phyloP scores from a whole-genome alignment of 2,888 invertebrate genomes.

The Nowickia ferox region DNA sequence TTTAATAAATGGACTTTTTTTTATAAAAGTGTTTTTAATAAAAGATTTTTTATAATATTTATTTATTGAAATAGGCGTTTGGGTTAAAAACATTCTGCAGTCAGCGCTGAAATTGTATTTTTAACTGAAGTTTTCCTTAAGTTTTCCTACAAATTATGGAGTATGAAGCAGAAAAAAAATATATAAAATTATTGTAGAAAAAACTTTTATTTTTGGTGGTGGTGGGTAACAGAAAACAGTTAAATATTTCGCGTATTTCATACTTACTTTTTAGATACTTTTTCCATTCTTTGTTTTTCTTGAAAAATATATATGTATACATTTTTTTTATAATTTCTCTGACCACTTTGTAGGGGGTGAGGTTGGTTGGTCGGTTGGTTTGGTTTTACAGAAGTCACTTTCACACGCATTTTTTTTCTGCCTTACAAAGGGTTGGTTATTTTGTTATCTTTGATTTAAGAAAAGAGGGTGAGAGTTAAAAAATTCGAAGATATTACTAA shows the following conservation, averaged over 20 bases:
- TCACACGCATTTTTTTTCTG: constrained; percentile 57
- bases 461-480: constrained; percentile 38
- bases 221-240: constrained; percentile 22
- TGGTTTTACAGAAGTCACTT: constrained; percentile 49
- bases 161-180: background rate
- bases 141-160: background rate
- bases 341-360: constrained; percentile 37
- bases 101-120: no score
- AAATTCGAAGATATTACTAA: constrained; percentile 37
- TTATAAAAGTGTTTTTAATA: no score
- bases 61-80: no score
- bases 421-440: constrained; percentile 40
- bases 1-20: no score
- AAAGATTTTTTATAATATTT: no score
- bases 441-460: constrained; percentile 51
- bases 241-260: constrained; percentile 28
- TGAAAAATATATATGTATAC: constrained; percentile 6
- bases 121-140: background rate
- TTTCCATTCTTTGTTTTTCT: constrained; percentile 26
- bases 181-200: background rate
- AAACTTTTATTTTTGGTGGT: constrained; percentile 28
- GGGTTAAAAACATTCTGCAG: no score
- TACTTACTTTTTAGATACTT: constrained; percentile 4
- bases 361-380: constrained; percentile 31
- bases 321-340: constrained; percentile 43